These are phyloP conservation scores for Pimpla rufipes DNA, from an alignment of 2,888 invertebrate genomes.

Conservation along the genomic window DNA sequence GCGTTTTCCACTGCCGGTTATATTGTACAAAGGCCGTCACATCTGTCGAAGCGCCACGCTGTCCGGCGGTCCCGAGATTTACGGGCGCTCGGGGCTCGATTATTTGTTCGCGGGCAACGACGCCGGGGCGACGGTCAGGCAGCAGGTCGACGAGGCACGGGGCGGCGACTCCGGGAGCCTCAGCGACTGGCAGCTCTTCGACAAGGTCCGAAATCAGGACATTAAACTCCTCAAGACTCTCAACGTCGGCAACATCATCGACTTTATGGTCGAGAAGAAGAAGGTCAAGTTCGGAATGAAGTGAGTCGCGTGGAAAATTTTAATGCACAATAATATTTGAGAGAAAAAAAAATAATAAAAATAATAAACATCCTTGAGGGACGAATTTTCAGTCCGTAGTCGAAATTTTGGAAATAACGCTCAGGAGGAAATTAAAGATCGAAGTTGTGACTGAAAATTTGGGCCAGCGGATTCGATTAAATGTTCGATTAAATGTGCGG, in stretches of 20 bases:
- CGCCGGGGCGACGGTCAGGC: slow-evolving; percentile 68
- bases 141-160: slow-evolving; percentile 76
- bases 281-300: slow-evolving; percentile 93
- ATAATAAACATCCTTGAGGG: too few species aligned
- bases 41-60: slow-evolving; percentile 92
- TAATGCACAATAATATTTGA: too few species aligned
- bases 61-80: slow-evolving; percentile 91
- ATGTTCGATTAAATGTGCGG: background rate
- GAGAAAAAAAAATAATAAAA: too few species aligned
- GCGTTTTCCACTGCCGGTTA: slow-evolving; percentile 92
- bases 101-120: slow-evolving; percentile 86
- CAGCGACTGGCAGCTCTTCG: slow-evolving; percentile 88
- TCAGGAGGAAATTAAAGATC: too few species aligned
- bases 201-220: slow-evolving; percentile 89
- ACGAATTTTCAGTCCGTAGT: too few species aligned
- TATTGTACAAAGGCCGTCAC: slow-evolving; percentile 91
- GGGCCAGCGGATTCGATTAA: too few species aligned
- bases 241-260: slow-evolving; percentile 91
- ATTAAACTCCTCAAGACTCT: slow-evolving; percentile 90
- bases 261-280: slow-evolving; percentile 94
- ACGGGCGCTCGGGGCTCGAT: slow-evolving; percentile 89
- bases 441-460: too few species aligned
- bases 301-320: slow-evolving; percentile 86
- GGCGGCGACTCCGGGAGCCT: slow-evolving; percentile 75
- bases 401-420: too few species aligned